These are phyloP conservation scores for Xiphydria camelus DNA, from an alignment of 2,888 invertebrate genomes.

Conservation along the genomic window DNA sequence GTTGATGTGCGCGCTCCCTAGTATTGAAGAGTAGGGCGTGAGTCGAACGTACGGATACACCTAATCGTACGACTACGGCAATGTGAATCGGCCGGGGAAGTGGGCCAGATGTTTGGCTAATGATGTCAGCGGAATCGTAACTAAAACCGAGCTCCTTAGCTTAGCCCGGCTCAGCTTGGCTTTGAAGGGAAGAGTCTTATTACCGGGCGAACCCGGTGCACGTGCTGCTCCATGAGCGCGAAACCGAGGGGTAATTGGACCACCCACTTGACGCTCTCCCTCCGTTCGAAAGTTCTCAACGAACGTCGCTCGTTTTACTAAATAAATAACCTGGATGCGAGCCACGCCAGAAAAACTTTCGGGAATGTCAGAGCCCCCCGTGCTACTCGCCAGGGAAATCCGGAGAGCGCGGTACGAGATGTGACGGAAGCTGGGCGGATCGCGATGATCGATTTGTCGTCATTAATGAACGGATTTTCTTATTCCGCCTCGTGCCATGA, in stretches of 20 bases:
- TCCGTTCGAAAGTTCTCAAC: constrained; percentile 7
- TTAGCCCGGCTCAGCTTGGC: constrained; percentile 24
- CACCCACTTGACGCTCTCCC: constrained; percentile 48
- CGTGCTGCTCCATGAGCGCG: constrained; percentile 48
- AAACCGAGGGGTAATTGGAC: constrained; percentile 57
- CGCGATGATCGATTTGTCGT: no score
- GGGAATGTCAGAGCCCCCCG: constrained; percentile 21
- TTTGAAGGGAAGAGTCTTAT: constrained; percentile 52
- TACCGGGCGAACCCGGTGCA: constrained; percentile 46
- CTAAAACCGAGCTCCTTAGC: constrained; percentile 43
- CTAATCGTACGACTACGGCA: no score
- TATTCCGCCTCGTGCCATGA: no score
- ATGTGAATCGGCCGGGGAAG: no score
- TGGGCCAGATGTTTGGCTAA: constrained; percentile 58
- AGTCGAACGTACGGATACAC: no score
- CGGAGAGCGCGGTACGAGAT: no score
- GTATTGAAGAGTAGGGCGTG: no score
- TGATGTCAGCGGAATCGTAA: constrained; percentile 58
- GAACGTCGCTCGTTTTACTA: constrained; percentile 25
- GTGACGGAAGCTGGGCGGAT: no score
- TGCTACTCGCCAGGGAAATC: no score
- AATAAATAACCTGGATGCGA: constrained; percentile 29
- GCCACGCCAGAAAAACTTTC: constrained; percentile 18
- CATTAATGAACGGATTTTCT: no score
- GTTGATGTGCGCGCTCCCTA: no score